Evolutionary conservation across 1,140 invertebrate species (phyloP), one percentile per base, ranked within the genome.

Genomic region (Atta colombica): DNA sequence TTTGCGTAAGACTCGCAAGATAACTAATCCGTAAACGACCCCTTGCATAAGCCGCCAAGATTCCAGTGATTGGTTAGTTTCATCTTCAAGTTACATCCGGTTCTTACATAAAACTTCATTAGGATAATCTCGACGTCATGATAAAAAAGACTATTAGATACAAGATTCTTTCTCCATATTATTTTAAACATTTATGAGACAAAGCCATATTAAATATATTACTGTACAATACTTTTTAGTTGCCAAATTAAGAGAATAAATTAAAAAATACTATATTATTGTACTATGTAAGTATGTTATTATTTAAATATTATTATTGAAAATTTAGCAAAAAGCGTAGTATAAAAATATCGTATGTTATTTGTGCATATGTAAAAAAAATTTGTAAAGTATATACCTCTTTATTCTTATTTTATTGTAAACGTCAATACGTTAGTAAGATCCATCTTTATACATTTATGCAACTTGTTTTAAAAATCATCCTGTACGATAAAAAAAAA

Each of bases 21-120:
- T 65, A 77, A 88, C 77, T 89, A 87, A 90, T 90, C 86, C 88
- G 77, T 85, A 87, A 87, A 88, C 72, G 87, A 90, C 87, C 61
- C 69, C 89, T 90, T 90, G 88, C 89, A 90, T 88, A 90, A 90
- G 89, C 71, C 88, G 60, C 49, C 55, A 39, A 85, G 80, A 49
- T 82, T 75, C 69, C 77, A 72, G 72, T 90, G 88, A 90, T 90
- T 86, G 86, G 87, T 61, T 77, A 90, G 86, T 85, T 88, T 90
- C 71, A 69, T 72, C 89, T 82, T 65, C 85, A 49, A 53, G 28
- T 90, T 88, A 90, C 81, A 84, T 90, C 85, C 87, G 53, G 68
- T 45, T n/a, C 75, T 90, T 90, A 90, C 86, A 77, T 90, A 90
- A 90, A 90, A 71, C 86, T 63, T 66, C 31, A 71, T 45, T 58